Conservation (phyloP, 2,797 vertebrate species). For the Pogonophryne albipinna region DNA sequence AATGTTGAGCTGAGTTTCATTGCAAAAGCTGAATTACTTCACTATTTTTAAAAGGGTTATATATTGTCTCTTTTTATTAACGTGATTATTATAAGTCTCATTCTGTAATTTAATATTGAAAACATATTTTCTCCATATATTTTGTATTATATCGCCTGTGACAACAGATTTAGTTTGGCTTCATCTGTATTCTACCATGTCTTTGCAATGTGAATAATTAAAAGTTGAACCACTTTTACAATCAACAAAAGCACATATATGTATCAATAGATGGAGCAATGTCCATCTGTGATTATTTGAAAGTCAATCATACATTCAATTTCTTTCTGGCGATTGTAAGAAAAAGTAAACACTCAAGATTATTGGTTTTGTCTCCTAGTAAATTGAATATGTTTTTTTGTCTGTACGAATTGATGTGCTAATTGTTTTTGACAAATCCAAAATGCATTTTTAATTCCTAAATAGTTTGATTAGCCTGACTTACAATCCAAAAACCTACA, state of each 20-base stretch:
- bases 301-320: neutral
- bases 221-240: slow-evolving; percentile 44
- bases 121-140: neutral
- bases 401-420: neutral
- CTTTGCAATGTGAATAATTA: slow-evolving; percentile 41
- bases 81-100: neutral
- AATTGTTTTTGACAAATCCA: neutral
- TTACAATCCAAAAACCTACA: neutral
- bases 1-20: neutral
- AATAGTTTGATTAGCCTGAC: neutral
- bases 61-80: neutral
- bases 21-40: no score
- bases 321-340: neutral
- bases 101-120: neutral
- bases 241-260: neutral
- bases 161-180: slow-evolving; percentile 9
- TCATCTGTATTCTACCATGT: slow-evolving; percentile 17
- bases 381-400: neutral
- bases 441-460: neutral
- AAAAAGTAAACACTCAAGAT: no score
- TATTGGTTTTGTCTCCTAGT: neutral
- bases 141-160: neutral
- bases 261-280: neutral
- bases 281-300: neutral
- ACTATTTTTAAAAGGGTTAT: no score